Percentiles rank a stretch among this genome's conserved stretches.
Evolutionary conservation across 1,140 invertebrate species (phyloP).

Genomic region (Achatina immaculata): DNA sequence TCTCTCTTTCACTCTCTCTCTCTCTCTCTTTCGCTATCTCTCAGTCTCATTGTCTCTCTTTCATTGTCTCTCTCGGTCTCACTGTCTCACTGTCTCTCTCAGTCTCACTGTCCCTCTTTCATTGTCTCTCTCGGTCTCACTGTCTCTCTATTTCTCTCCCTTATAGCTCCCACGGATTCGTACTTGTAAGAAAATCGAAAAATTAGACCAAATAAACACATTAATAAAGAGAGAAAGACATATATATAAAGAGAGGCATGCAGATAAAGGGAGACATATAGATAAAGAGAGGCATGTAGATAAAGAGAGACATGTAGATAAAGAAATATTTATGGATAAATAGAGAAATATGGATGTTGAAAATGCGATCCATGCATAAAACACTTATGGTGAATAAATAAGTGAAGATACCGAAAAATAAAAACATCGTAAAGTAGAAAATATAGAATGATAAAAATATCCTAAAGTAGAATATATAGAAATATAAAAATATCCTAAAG

Average conservation of each 20-base stretch:
- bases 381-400: no score
- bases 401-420: no score
- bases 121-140: neutral
- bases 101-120: neutral
- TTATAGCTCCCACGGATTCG: no score
- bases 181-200: no score
- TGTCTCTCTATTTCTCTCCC: slow-evolving; percentile 15
- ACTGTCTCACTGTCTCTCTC: neutral
- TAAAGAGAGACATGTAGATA: neutral
- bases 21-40: slow-evolving; percentile 3
- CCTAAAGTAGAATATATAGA: no score
- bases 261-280: neutral
- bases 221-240: no score
- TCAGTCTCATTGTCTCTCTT: neutral
- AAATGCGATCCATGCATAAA: no score
- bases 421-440: no score
- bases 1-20: neutral
- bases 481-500: no score
- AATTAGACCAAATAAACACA: no score
- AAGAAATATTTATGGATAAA: neutral
- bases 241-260: no score
- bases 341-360: neutral
- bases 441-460: no score
- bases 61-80: slow-evolving; percentile 4
- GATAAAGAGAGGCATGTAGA: slow-evolving; percentile 2